Percentiles rank a stretch among this genome's conserved stretches.
Evolutionary conservation across 2,797 vertebrate genomes (phyloP).

Genomic region (Carapus acus): DNA sequence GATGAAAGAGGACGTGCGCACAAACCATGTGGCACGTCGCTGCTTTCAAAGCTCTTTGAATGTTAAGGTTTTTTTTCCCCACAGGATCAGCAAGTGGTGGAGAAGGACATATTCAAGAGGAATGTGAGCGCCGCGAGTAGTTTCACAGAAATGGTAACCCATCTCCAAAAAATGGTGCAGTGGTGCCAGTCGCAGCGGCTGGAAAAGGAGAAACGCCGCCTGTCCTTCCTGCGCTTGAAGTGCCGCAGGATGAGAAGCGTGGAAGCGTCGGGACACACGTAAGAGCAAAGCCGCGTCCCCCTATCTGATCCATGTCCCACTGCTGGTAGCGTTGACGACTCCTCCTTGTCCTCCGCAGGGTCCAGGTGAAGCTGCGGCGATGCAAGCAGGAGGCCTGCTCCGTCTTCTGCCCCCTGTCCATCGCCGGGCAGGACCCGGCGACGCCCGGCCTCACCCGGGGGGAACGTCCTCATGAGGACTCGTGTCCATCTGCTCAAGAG

Average conservation of each 20-base stretch:
- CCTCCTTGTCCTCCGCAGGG: constrained; percentile 37
- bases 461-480: constrained; percentile 9
- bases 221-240: constrained; percentile 62
- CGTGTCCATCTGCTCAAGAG: constrained; percentile 22
- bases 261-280: constrained; percentile 66
- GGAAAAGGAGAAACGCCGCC: constrained; percentile 38
- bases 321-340: background rate
- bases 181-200: constrained; percentile 60
- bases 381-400: constrained; percentile 49
- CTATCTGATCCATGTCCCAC: background rate
- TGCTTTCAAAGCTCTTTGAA: too few relatives aligned
- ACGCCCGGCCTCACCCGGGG: constrained; percentile 4
- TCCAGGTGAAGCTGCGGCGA: constrained; percentile 53
- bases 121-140: constrained; percentile 35
- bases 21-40: too few relatives aligned
- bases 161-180: constrained; percentile 53
- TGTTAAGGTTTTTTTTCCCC: background rate
- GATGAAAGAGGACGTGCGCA: too few relatives aligned
- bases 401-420: constrained; percentile 32
- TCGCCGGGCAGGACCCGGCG: constrained; percentile 14
- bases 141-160: constrained; percentile 47
- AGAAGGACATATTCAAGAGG: constrained; percentile 44
- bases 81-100: background rate
- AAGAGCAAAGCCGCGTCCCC: constrained; percentile 28
- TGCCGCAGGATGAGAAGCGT: constrained; percentile 58